Conservation (phyloP, 2,113 vertebrate genomes). For the Chamaetylas fuelleborni region DNA sequence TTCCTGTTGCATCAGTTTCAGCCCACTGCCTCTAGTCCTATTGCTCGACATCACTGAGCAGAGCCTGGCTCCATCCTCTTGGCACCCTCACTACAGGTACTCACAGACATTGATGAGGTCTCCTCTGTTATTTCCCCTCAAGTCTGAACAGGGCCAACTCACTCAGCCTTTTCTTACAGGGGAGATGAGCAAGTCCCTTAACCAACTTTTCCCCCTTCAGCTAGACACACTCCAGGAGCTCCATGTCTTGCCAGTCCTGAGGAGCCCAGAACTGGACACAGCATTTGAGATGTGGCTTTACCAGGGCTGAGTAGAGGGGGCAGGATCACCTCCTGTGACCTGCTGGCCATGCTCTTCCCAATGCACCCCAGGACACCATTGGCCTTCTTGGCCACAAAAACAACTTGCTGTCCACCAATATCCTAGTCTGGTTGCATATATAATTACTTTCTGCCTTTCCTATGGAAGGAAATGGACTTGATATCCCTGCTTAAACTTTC, state of each 20-base stretch:
- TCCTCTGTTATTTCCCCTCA: neutral
- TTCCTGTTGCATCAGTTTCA: neutral
- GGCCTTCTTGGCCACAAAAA: neutral
- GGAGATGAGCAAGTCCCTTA: neutral
- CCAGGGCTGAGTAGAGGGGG: neutral
- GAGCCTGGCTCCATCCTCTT: neutral
- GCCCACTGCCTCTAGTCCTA: neutral
- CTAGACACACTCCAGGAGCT: rapidly evolving
- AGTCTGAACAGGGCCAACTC: neutral
- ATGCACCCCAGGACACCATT: rapidly evolving
- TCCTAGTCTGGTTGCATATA: neutral
- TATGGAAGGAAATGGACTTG: neutral
- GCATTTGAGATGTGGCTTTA: too few species aligned
- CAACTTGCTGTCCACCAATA: neutral
- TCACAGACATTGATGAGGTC: neutral
- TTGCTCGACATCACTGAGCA: neutral
- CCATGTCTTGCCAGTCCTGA: rapidly evolving
- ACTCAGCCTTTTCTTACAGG: neutral
- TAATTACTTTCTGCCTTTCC: too few species aligned
- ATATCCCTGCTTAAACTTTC: neutral
- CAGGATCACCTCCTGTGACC: rapidly evolving
- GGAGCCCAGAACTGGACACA: neutral
- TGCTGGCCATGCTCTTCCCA: neutral
- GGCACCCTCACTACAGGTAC: neutral
- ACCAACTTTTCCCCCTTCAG: neutral